These are phyloP conservation scores for Bombus haemorrhoidalis DNA, from an alignment of 1,140 invertebrate genomes.

Conservation along the genomic window DNA sequence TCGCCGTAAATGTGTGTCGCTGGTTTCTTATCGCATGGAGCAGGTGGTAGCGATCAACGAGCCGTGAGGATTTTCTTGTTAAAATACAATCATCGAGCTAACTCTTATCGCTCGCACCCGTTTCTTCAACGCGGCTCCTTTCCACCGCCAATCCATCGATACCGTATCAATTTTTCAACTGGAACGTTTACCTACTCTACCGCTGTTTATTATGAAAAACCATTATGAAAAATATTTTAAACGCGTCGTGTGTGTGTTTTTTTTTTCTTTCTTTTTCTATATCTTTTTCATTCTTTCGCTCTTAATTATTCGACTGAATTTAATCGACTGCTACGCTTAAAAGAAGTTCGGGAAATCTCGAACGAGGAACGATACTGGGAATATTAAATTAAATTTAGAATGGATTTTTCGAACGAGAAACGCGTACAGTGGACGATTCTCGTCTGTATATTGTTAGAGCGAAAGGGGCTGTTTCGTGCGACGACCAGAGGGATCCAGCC, in stretches of 20 bases:
- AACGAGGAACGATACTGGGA: not conserved
- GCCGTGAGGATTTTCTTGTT: conserved; percentile 67
- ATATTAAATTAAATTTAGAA: not conserved
- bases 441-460: conserved; percentile 58
- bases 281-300: not conserved
- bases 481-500: conserved; percentile 30
- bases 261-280: too few species aligned
- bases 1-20: conserved; percentile 33
- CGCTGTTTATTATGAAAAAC: not conserved
- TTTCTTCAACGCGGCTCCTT: conserved; percentile 51
- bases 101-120: conserved; percentile 51
- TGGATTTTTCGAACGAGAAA: not conserved
- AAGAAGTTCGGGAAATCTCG: not conserved
- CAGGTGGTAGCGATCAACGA: conserved; percentile 72
- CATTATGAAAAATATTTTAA: not conserved
- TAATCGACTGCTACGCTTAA: not conserved
- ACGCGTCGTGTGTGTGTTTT: not conserved
- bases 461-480: conserved; percentile 57
- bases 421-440: conserved; percentile 55
- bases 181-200: not conserved
- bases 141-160: conserved; percentile 18
- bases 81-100: conserved; percentile 68
- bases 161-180: conserved; percentile 18
- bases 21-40: conserved; percentile 71
- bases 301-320: not conserved